phyloP scores from a whole-genome alignment of 2,888 invertebrate genomes.

The Cantharis lateralis region DNA sequence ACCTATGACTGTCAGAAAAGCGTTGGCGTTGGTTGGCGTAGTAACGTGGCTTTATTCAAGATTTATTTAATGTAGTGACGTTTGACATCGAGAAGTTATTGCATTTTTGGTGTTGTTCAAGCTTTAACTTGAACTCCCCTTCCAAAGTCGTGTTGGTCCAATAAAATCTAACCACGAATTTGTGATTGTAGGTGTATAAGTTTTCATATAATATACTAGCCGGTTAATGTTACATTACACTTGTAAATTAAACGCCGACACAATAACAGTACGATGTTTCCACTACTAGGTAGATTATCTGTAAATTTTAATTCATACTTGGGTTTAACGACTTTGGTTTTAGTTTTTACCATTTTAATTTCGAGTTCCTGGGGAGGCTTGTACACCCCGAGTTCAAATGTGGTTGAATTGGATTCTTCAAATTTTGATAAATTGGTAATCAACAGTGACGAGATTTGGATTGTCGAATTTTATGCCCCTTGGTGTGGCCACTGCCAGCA shows the following conservation, averaged over 20 bases:
- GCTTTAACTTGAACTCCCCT: neutral
- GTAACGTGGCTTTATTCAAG: neutral
- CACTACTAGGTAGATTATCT: neutral
- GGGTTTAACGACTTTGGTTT: neutral
- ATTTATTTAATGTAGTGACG: neutral
- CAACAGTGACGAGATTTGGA: constrained; percentile 86
- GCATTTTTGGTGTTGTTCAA: neutral
- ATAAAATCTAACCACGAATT: constrained; percentile 1
- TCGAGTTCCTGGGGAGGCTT: constrained; percentile 58
- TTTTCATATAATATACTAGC: neutral
- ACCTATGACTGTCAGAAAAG: neutral
- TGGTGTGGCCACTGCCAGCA: constrained; percentile 95
- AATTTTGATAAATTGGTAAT: constrained; percentile 88
- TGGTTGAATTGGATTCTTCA: constrained; percentile 81
- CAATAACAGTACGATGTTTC: neutral
- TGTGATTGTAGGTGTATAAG: neutral
- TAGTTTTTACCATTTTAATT: constrained; percentile 37
- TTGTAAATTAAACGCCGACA: neutral
- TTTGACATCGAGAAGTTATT: neutral
- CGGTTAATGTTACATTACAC: neutral
- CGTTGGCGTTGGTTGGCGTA: neutral
- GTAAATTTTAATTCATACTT: neutral
- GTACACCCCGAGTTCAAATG: constrained; percentile 74
- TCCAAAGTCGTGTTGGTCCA: neutral
- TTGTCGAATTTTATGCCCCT: constrained; percentile 95